phyloP scores from a whole-genome alignment of 2,888 invertebrate species.

The Polyommatus iphigenia region DNA sequence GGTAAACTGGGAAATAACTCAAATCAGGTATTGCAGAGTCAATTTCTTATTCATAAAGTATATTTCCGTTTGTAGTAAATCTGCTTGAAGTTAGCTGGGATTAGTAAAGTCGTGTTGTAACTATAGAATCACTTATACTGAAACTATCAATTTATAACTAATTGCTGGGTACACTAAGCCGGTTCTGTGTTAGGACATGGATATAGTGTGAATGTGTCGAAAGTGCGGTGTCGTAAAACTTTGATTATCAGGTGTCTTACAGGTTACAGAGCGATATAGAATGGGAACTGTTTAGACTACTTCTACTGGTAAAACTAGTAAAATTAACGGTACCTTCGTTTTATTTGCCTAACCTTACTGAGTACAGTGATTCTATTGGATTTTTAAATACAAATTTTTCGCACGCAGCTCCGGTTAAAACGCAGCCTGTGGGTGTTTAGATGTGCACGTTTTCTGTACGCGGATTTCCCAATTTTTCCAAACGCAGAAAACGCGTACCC shows the following conservation, averaged over 20 bases:
- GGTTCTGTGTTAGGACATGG: background rate
- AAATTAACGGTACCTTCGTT: no score
- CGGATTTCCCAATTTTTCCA: no score
- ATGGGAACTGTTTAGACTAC: no score
- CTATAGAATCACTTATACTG: background rate
- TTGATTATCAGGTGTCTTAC: background rate
- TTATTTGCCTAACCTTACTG: no score
- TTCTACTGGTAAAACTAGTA: no score
- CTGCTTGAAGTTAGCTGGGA: background rate
- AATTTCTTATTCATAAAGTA: background rate
- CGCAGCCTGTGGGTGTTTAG: no score
- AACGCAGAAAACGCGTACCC: no score
- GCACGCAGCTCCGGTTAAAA: no score
- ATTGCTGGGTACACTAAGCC: background rate
- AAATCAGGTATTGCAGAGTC: background rate
- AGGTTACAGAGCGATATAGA: background rate
- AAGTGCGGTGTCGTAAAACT: constrained; percentile 1
- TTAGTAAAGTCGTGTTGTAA: background rate
- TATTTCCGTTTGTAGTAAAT: background rate
- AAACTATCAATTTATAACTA: constrained; percentile 20
- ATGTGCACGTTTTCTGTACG: no score
- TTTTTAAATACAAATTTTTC: no score
- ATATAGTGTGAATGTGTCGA: constrained; percentile 6
- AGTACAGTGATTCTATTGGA: no score
- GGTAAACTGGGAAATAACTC: background rate